These are phyloP conservation scores for Tetragonula clypearis DNA, from an alignment of 1,140 invertebrate species.

Conservation along the genomic window DNA sequence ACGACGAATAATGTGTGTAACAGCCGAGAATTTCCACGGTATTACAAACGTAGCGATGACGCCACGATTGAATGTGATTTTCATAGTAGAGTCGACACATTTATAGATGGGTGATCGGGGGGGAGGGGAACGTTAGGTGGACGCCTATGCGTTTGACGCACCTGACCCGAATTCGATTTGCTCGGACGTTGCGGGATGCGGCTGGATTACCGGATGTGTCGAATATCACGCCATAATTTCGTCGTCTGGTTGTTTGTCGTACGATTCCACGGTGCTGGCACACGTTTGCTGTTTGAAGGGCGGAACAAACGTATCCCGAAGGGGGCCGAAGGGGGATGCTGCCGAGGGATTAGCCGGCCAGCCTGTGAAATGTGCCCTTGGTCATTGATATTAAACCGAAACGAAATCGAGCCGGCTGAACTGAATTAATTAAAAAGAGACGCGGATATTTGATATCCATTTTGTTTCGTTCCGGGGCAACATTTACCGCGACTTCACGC, in stretches of 20 bases:
- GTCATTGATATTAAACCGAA: neutral
- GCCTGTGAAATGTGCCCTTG: neutral
- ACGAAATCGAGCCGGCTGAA: neutral
- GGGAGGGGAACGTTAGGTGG: neutral
- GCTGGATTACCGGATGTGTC: slow-evolving; percentile 46
- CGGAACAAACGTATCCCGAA: neutral
- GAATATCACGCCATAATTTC: slow-evolving; percentile 47
- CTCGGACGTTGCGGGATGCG: slow-evolving; percentile 30
- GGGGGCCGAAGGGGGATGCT: neutral
- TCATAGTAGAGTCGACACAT: neutral
- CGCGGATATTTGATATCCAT: neutral
- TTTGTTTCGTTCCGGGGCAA: neutral
- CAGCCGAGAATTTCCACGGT: neutral
- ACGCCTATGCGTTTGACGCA: neutral
- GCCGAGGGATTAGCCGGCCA: slow-evolving; percentile 1
- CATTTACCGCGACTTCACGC: neutral
- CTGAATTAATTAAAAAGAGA: neutral
- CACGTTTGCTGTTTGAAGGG: slow-evolving; percentile 18
- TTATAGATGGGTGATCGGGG: neutral
- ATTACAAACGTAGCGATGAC: neutral
- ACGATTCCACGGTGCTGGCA: slow-evolving; percentile 15
- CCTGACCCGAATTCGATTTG: slow-evolving; percentile 42
- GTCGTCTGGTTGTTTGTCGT: slow-evolving; percentile 38
- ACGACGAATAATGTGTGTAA: neutral
- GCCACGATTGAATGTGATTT: neutral